These are phyloP conservation scores for Echinops telfairi DNA, from an alignment of 2,113 vertebrate species.

Conservation along the genomic window DNA sequence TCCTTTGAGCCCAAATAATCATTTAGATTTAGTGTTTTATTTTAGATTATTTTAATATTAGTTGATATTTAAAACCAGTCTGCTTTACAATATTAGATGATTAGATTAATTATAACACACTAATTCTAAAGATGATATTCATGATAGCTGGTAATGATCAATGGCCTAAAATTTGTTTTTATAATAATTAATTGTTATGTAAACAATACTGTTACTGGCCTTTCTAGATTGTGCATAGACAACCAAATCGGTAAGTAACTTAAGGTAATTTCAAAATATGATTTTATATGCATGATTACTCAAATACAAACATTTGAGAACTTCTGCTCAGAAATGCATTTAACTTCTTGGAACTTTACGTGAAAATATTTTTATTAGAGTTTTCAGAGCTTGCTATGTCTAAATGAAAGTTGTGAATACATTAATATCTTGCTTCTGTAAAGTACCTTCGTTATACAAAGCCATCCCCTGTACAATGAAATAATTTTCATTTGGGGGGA, in stretches of 20 bases:
- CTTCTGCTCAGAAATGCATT: neutral
- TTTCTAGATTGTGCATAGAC: no score
- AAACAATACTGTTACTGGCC: no score
- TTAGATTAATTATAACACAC: no score
- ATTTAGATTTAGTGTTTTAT: no score
- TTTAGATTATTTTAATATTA: no score
- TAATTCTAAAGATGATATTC: no score
- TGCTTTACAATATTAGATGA: no score
- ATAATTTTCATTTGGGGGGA: slow-evolving; percentile 74
- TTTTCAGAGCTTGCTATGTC: slow-evolving; percentile 64
- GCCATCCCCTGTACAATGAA: slow-evolving; percentile 75
- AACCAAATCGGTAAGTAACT: slow-evolving; percentile 12
- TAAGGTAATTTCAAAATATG: slow-evolving; percentile 7
- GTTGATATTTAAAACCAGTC: no score
- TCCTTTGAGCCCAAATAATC: no score
- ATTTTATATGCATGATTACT: neutral
- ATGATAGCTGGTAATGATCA: no score
- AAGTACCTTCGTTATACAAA: slow-evolving; percentile 77
- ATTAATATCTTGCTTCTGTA: slow-evolving; percentile 76
- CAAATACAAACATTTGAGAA: neutral
- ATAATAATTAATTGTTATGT: no score
- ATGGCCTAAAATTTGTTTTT: no score
- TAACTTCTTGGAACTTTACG: neutral
- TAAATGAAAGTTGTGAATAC: slow-evolving; percentile 71
- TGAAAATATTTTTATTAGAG: neutral